Conservation (phyloP, 2,888 invertebrate species). For the Drosophila atroscutellata region DNA sequence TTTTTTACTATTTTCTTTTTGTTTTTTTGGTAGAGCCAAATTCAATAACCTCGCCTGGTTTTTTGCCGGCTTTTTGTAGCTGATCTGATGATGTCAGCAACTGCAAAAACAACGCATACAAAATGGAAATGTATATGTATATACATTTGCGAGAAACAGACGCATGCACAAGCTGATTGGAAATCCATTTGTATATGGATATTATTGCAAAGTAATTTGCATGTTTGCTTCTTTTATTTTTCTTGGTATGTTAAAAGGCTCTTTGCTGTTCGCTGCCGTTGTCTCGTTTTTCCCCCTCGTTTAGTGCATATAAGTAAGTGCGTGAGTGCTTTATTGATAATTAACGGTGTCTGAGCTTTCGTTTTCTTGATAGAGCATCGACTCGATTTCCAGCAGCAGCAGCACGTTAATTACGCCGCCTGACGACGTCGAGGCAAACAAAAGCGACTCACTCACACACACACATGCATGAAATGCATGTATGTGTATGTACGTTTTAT, state of each 20-base stretch:
- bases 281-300: conserved; percentile 10
- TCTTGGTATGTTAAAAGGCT: conserved; percentile 26
- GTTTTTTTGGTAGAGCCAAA: conserved; percentile 22
- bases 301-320: conserved; percentile 35
- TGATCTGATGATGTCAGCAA: conserved; percentile 69
- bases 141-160: conserved; percentile 48
- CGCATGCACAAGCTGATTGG: conserved; percentile 33
- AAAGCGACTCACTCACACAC: conserved; percentile 37
- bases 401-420: conserved; percentile 45
- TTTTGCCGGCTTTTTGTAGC: conserved; percentile 20
- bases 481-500: conserved; percentile 34
- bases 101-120: conserved; percentile 30
- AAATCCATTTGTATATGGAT: conserved; percentile 65
- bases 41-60: conserved; percentile 59
- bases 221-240: conserved; percentile 24
- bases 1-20: conserved; percentile 15
- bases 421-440: conserved; percentile 44
- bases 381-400: conserved; percentile 38
- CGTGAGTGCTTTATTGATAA: conserved; percentile 59
- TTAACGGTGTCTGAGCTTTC: conserved; percentile 69
- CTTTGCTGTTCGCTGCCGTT: conserved; percentile 4
- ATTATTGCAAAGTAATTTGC: conserved; percentile 64
- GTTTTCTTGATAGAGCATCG: conserved; percentile 54
- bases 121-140: conserved; percentile 41
- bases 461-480: conserved; percentile 7